These are phyloP conservation scores for Tenrec ecaudatus DNA, from an alignment of 2,113 vertebrate genomes.

Conservation along the genomic window DNA sequence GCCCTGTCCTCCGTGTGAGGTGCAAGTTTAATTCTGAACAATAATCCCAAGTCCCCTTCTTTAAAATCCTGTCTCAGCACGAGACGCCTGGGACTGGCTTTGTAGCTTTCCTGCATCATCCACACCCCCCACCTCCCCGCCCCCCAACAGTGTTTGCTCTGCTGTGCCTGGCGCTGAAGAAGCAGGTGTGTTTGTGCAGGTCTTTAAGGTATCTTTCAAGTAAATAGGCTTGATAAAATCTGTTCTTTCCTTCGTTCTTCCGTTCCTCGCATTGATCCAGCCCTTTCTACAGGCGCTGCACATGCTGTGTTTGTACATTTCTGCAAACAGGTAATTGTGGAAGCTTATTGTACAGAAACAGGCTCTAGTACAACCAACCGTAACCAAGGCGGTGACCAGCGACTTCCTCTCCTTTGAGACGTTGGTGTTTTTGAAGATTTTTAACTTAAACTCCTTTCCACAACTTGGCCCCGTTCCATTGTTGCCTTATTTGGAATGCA, in stretches of 20 bases:
- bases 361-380: not conserved
- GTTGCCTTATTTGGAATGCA: not conserved
- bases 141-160: not conserved
- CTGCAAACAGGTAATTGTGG: slow-evolving; percentile 32
- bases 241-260: slow-evolving; percentile 61
- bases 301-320: slow-evolving; percentile 70
- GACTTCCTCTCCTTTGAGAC: slow-evolving; percentile 72
- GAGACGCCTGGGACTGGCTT: not conserved
- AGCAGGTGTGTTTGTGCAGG: slow-evolving; percentile 75
- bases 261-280: slow-evolving; percentile 48
- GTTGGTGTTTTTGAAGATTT: slow-evolving; percentile 6
- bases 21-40: not conserved
- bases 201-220: slow-evolving; percentile 61
- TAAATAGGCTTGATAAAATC: slow-evolving; percentile 68
- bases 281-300: slow-evolving; percentile 24
- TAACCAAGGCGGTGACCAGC: not conserved
- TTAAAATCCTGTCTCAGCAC: not conserved
- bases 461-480: not conserved
- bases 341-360: not conserved
- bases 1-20: not conserved
- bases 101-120: not conserved
- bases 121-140: too few relatives aligned
- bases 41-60: not conserved
- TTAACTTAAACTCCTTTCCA: not conserved
- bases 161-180: not conserved